phyloP scores from a whole-genome alignment of 2,113 vertebrate genomes.

The Coturnix japonica region DNA sequence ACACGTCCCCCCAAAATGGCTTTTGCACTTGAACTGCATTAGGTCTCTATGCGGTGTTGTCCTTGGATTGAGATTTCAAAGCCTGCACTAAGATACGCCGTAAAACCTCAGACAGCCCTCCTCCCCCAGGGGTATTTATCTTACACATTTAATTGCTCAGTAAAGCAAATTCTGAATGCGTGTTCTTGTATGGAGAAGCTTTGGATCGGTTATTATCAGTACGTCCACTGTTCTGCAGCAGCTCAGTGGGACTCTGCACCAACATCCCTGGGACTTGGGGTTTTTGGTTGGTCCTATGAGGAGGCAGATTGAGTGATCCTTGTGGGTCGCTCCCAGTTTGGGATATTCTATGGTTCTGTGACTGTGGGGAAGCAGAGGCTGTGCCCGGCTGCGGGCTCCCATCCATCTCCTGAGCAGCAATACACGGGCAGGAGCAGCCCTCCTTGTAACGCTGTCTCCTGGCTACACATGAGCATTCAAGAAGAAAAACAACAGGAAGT shows the following conservation, averaged over 20 bases:
- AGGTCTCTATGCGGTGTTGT: slow-evolving; percentile 15
- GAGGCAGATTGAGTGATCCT: no score
- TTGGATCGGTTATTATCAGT: slow-evolving; percentile 42
- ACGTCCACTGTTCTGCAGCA: slow-evolving; percentile 45
- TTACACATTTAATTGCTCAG: slow-evolving; percentile 61
- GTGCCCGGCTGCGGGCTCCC: slow-evolving; percentile 7
- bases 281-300: no score
- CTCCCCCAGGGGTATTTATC: slow-evolving; percentile 62
- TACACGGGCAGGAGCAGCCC: neutral
- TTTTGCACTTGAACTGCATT: neutral
- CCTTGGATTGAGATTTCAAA: slow-evolving; percentile 64
- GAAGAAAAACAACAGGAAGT: slow-evolving; percentile 41
- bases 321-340: no score
- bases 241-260: slow-evolving; percentile 16
- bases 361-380: slow-evolving; percentile 11
- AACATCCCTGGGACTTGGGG: neutral
- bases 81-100: slow-evolving; percentile 57
- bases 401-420: slow-evolving; percentile 55
- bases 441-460: slow-evolving; percentile 24
- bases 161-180: slow-evolving; percentile 59
- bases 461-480: slow-evolving; percentile 31
- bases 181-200: slow-evolving; percentile 21
- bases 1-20: neutral
- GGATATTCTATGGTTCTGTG: neutral
- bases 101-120: slow-evolving; percentile 59